These are phyloP conservation scores for Dolichotis patagonum DNA, from an alignment of 2,113 vertebrate genomes.

Conservation along the genomic window DNA sequence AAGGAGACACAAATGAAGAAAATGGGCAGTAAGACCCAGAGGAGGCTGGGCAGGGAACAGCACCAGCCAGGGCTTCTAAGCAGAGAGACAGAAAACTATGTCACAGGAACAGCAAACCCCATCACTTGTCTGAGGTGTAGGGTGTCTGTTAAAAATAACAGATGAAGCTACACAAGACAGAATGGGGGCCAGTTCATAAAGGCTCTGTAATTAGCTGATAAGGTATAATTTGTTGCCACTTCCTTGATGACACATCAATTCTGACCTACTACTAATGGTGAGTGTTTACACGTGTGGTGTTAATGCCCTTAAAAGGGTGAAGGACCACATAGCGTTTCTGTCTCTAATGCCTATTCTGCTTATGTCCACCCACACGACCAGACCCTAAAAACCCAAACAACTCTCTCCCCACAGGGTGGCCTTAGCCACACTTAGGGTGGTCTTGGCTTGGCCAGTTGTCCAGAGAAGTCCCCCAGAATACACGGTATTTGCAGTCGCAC, in stretches of 20 bases:
- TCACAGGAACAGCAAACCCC: not conserved
- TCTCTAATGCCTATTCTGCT: not conserved
- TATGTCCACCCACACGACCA: not conserved
- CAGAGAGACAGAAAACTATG: not conserved
- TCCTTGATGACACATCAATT: not conserved
- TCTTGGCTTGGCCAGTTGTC: not conserved
- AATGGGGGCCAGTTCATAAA: not conserved
- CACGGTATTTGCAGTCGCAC: not conserved
- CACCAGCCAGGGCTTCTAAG: not conserved
- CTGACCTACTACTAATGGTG: not conserved
- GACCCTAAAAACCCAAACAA: not conserved
- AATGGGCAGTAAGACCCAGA: not conserved
- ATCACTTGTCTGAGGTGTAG: not conserved
- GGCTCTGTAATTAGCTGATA: not conserved
- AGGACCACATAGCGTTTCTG: not conserved
- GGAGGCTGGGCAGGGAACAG: not conserved
- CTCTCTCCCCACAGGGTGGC: not conserved
- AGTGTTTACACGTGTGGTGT: not conserved
- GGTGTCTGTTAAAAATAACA: conserved; percentile 36
- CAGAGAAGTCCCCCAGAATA: not conserved
- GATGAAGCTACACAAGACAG: conserved; percentile 37
- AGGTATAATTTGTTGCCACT: conserved; percentile 14
- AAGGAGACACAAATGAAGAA: not conserved
- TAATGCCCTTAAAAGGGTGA: not conserved
- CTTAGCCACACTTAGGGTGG: not conserved